Evolutionary conservation across 2,888 invertebrate genomes (phyloP).

Genomic region (Eupithecia tripunctaria): DNA sequence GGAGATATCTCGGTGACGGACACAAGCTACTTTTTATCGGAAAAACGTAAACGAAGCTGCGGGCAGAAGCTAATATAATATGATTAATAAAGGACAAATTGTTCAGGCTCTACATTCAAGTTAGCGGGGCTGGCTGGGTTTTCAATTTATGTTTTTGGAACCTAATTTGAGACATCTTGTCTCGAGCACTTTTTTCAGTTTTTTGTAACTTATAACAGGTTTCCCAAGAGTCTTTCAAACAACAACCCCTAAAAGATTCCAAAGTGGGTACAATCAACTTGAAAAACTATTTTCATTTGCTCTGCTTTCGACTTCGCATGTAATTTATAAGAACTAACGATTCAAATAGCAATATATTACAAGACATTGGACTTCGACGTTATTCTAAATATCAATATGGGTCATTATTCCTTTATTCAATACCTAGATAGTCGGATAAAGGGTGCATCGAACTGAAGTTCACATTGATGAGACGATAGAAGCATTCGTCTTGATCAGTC

Average conservation of each 20-base stretch:
- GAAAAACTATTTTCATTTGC: background rate
- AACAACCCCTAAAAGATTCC: background rate
- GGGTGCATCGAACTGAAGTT: conserved; percentile 12
- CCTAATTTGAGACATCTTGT: background rate
- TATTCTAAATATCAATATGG: conserved; percentile 4
- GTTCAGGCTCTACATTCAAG: background rate
- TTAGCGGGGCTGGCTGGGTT: background rate
- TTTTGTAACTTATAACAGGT: background rate
- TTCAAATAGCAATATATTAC: conserved; percentile 8
- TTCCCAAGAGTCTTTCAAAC: background rate
- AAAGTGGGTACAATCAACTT: background rate
- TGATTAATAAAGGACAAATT: background rate
- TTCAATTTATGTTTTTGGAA: background rate
- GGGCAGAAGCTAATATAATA: too few species aligned
- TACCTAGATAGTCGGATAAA: background rate
- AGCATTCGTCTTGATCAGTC: conserved; percentile 5
- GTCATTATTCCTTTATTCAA: background rate
- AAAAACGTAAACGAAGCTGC: background rate
- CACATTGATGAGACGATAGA: background rate
- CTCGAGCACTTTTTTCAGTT: background rate
- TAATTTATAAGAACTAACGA: conserved; percentile 3
- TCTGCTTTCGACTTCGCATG: background rate
- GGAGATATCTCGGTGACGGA: too few species aligned
- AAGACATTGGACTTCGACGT: conserved; percentile 7
- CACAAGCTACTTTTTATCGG: too few species aligned